phyloP scores from a whole-genome alignment of 2,797 vertebrate genomes.

The Bradypodion pumilum region DNA sequence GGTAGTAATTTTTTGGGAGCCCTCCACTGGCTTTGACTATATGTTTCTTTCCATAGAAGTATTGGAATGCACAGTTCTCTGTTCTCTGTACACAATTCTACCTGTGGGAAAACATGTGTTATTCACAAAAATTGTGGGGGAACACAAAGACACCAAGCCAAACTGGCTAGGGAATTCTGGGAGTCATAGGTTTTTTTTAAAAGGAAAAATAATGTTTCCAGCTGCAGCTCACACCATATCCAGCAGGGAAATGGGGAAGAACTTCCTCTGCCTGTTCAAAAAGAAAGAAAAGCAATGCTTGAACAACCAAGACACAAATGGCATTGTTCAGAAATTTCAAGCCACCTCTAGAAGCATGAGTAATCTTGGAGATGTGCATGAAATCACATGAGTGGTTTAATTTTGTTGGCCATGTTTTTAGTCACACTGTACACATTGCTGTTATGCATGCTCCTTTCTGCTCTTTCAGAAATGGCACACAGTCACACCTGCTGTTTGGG shows the following conservation, averaged over 20 bases:
- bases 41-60: too few species aligned
- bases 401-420: slow-evolving; percentile 1
- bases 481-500: slow-evolving; percentile 22
- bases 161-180: not conserved
- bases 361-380: not conserved
- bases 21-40: too few species aligned
- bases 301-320: not conserved
- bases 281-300: not conserved
- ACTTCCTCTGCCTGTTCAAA: not conserved
- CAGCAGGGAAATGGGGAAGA: not conserved
- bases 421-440: not conserved
- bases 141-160: too few species aligned
- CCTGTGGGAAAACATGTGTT: too few species aligned
- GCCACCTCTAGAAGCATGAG: not conserved
- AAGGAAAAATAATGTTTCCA: too few species aligned
- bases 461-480: not conserved
- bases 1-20: too few species aligned
- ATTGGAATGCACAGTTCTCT: too few species aligned
- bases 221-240: not conserved
- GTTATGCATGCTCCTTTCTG: not conserved
- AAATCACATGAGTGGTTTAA: not conserved
- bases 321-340: not conserved
- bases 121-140: too few species aligned
- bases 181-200: too few species aligned
- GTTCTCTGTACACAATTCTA: too few species aligned